Evolutionary conservation across 2,113 vertebrate species (phyloP).

Genomic region (Trematomus loennbergii): DNA sequence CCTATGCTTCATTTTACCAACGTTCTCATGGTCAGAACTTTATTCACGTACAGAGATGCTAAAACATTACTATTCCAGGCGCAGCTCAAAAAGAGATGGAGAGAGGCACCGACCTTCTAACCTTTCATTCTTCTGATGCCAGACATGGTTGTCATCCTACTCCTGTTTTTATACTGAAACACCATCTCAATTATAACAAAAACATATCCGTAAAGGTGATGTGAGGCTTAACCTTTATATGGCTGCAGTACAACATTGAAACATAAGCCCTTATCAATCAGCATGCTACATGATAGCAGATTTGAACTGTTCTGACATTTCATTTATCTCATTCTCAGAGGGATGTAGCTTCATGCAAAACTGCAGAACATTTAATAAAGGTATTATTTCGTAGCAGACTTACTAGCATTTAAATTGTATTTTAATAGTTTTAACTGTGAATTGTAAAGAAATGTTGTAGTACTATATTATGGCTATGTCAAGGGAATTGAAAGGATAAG

Average conservation of each 20-base stretch:
- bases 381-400: not conserved
- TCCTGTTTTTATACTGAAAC: slow-evolving; percentile 61
- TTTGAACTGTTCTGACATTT: slow-evolving; percentile 55
- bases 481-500: slow-evolving; percentile 11
- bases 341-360: slow-evolving; percentile 1
- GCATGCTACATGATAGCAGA: not conserved
- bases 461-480: not conserved
- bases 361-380: not conserved
- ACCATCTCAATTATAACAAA: slow-evolving; percentile 65
- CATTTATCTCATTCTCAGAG: slow-evolving; percentile 12
- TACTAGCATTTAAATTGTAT: not conserved
- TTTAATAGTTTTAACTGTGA: not conserved
- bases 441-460: not conserved
- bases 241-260: slow-evolving; percentile 23
- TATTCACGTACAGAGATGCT: slow-evolving; percentile 44
- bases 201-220: slow-evolving; percentile 50
- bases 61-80: slow-evolving; percentile 70
- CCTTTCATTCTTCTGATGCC: slow-evolving; percentile 54
- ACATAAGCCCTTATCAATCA: slow-evolving; percentile 49
- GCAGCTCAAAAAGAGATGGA: slow-evolving; percentile 61
- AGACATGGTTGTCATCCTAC: slow-evolving; percentile 44
- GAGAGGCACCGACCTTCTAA: slow-evolving; percentile 56
- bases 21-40: slow-evolving; percentile 42
- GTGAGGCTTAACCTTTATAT: slow-evolving; percentile 60
- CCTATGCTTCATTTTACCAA: slow-evolving; percentile 47